Evolutionary conservation across 2,888 invertebrate genomes (phyloP), one percentile per base, ranked within the genome.

Genomic region (Leucophenga maculata): DNA sequence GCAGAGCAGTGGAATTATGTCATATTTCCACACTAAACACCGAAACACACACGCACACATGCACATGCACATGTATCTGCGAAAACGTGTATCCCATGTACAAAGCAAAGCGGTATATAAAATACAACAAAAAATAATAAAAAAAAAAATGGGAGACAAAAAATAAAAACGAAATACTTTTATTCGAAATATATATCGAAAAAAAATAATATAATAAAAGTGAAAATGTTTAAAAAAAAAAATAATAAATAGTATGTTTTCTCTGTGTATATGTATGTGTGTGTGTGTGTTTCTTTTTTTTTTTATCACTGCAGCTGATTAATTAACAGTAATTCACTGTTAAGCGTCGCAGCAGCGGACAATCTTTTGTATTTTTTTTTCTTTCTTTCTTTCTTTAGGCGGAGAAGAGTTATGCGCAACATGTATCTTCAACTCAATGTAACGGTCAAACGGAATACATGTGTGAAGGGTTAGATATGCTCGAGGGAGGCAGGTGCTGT

Each of bases 11-110:
- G 81, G 76, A 82, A 82, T 82, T 82, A 82, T 84, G 84, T 82
- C 82, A 82, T 84, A 84, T 79, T 79, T 76, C 76, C 73, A 77
- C 75, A 74, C 74, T 71, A 77, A 73, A 78, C 74, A 77, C 75
- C 75, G 46, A n/a, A 20, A 67, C 18, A 67, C 14, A 54, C 26
- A 26, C 26, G 4, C 26, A 67, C 18, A 67, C 14, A 54, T 4
- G 4, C 26, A 26, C 26, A 26, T 26, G 2, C 4, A 4, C 4
- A 26, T 4, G 26, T 26, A 26, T 60, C 18, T 39, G 39, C 22
- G 48, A 48, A 46, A 64, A 64, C 22, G 26, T 50, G 48, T 65
- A 26, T 22, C 50, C 31, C 13, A 55, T 14, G 22, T 14, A 55
- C 1, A 55, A 22, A 55, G 22, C 26, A 26, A 14, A 55, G 6